Evolutionary conservation across 2,113 vertebrate species (phyloP), one percentile per base, ranked within the genome.

Genomic region (Dromiciops gliroides): DNA sequence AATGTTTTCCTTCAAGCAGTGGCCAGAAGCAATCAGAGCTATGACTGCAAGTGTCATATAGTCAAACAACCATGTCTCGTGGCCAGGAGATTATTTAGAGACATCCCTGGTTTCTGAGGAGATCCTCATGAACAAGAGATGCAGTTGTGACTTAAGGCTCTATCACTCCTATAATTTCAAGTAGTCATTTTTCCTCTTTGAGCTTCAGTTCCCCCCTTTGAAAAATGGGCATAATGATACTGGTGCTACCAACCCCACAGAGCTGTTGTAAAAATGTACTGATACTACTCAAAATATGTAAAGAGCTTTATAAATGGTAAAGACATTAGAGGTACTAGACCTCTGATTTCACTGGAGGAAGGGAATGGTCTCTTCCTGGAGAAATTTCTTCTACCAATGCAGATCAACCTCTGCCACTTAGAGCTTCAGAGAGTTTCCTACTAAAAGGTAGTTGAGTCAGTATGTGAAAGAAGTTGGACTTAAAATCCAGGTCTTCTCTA

Each of bases 131-230:
- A 83, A 83, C 16, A 44, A 44, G 6, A 44, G 16, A 83, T 44
- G 19, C 5, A 83, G 6, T 44, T 83, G 67, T 44, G n/a, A 83
- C n/a, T 83, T 23, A 83, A 48, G 24, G 52, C 44, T 56, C 0
- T 37, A 6, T 8, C 44, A 14, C 49, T 26, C 3, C 49, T 60
- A 0, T 0, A 2, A 37, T 49, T 37, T 1, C 0, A 0, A 10
- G 25, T 7, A 28, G 23, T 31, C 47, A 26, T 44, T 24, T 26
- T 1, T 4, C n/a, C 37, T 90, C 22, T 11, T 31, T n/a, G 25
- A 9, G 7, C 24, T 48, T 92, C 28, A 4, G 26, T 50, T 50
- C 91, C 49, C 8, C 52, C n/a, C 23, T 19, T 0, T 10, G 52
- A 26, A 22, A 93, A 51, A 44, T 8, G 25, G 50, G 31, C 2